Evolutionary conservation across 2,113 vertebrate species (phyloP), one percentile per base, ranked within the genome.

Genomic region (Andinoacara biseriatus): DNA sequence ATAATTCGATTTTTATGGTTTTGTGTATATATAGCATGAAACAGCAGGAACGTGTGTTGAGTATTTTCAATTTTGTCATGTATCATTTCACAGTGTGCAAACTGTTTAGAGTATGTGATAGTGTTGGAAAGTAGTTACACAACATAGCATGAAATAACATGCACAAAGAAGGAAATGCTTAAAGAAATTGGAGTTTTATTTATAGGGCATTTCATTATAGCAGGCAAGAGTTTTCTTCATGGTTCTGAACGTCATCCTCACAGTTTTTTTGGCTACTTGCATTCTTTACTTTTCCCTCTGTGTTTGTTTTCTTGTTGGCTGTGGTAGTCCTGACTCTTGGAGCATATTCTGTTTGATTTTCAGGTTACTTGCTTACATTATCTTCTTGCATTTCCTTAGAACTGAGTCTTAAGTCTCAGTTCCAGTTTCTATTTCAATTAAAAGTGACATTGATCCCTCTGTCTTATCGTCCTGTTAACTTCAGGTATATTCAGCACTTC

Each of bases 261-360:
- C 13, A 2, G 1, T 40, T 63, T 5, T 40, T 5, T 22, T n/a
- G n/a, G 5, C 38, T 63, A n/a, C 38, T 43, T 46, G 10, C 10
- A 46, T 46, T 43, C n/a, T 17, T 43, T 46, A 22, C 5, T 40
- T 67, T 67, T 46, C 46, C 13, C 38, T 46, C 8, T 46, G 24
- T 65, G 38, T 14, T 43, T 46, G 9, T 67, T 43, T 46, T 67
- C 1, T 46, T 46, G 26, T 65, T 24, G 62, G 0, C 22, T 67
- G 38, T 46, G 7, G 0, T 63, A 63, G 20, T 63, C 0, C n/a
- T 0, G 62, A 65, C n/a, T 43, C 4, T 24, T 43, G 62, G 35
- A 0, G n/a, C n/a, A n/a, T n/a, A 31, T 31, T 31, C 31, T 5
- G 31, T 31, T 31, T 31, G 5, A 31, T 31, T 31, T 31, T 31